Evolutionary conservation across 2,888 invertebrate species (phyloP).

Genomic region (Drosophila koepferae): DNA sequence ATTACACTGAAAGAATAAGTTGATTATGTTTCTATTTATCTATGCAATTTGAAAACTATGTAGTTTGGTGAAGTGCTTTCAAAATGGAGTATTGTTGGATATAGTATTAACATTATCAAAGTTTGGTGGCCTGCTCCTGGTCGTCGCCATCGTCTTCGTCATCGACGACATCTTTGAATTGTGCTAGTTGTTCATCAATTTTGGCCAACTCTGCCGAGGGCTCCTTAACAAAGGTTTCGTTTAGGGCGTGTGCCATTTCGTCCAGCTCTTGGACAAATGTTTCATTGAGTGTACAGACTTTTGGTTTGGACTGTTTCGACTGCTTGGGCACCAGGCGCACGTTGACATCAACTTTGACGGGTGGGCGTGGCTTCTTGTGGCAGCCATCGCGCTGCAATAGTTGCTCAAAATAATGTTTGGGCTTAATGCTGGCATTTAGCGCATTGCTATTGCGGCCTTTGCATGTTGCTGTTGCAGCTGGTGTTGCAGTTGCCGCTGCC

Average conservation of each 20-base stretch:
- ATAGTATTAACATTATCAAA: slow-evolving; percentile 62
- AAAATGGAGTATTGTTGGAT: neutral
- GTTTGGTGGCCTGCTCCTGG: slow-evolving; percentile 54
- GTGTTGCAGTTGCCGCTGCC: slow-evolving; percentile 23
- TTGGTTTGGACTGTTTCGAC: slow-evolving; percentile 27
- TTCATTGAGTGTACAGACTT: slow-evolving; percentile 54
- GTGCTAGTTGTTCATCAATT: slow-evolving; percentile 61
- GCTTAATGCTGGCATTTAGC: slow-evolving; percentile 67
- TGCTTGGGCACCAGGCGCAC: slow-evolving; percentile 90
- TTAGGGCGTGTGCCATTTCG: slow-evolving; percentile 64
- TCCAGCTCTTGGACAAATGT: slow-evolving; percentile 69
- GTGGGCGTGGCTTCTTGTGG: slow-evolving; percentile 83
- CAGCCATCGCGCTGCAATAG: slow-evolving; percentile 72
- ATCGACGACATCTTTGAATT: slow-evolving; percentile 42
- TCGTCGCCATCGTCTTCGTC: slow-evolving; percentile 38
- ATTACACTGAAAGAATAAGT: neutral
- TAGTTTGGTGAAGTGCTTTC: neutral
- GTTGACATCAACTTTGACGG: slow-evolving; percentile 92
- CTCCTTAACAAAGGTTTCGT: slow-evolving; percentile 71
- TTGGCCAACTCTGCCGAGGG: slow-evolving; percentile 52
- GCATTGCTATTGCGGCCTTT: slow-evolving; percentile 65
- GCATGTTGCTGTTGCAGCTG: slow-evolving; percentile 36
- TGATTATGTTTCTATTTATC: neutral
- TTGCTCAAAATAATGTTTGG: slow-evolving; percentile 74
- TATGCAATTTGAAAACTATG: neutral